These are phyloP conservation scores for Anhinga rufa DNA, from an alignment of 2,113 vertebrate genomes.

Conservation along the genomic window DNA sequence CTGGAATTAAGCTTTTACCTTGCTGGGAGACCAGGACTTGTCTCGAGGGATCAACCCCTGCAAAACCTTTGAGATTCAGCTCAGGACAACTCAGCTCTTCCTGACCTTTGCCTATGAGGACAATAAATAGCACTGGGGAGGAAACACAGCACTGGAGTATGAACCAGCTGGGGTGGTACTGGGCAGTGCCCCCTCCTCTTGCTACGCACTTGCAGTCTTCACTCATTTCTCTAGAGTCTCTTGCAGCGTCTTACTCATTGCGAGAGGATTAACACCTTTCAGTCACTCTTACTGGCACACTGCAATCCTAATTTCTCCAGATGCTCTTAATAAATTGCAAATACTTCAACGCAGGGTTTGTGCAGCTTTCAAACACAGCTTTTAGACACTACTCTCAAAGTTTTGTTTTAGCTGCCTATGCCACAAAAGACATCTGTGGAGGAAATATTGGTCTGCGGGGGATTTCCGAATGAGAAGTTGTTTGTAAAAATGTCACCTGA, in stretches of 20 bases:
- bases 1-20: not conserved
- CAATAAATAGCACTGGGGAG: rapidly evolving
- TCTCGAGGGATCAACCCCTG: not conserved
- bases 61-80: not conserved
- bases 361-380: not conserved
- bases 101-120: not conserved
- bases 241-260: not conserved
- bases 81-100: not conserved
- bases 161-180: not conserved
- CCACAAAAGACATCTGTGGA: not conserved
- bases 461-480: not conserved
- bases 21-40: not conserved
- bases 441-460: not conserved
- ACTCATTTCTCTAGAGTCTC: not conserved
- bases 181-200: not conserved
- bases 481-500: not conserved
- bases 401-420: not conserved
- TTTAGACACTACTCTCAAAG: not conserved
- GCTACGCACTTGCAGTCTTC: not conserved
- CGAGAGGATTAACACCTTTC: not conserved
- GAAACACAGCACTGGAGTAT: not conserved
- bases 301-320: not conserved
- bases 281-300: not conserved
- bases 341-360: not conserved
- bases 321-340: not conserved